These are phyloP conservation scores for Megalonaias nervosa DNA, from an alignment of 1,140 invertebrate genomes.

Conservation along the genomic window DNA sequence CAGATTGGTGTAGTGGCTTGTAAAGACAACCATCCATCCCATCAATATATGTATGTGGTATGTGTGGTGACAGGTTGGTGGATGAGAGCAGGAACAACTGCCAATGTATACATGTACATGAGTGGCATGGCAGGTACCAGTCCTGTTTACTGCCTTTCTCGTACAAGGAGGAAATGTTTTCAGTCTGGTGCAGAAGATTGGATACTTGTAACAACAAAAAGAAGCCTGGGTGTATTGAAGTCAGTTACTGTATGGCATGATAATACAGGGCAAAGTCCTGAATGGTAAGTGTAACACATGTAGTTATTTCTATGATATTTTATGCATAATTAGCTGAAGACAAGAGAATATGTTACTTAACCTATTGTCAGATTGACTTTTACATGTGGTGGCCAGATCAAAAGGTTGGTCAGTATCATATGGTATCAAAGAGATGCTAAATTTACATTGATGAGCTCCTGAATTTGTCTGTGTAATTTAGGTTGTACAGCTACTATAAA, in stretches of 20 bases:
- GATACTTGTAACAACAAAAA: conserved; percentile 51
- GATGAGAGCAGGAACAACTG: conserved; percentile 44
- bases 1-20: conserved; percentile 13
- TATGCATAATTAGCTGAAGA: too few species aligned
- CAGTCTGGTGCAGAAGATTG: conserved; percentile 50
- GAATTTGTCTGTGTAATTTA: too few species aligned
- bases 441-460: too few species aligned
- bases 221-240: conserved; percentile 42
- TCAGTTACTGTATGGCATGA: conserved; percentile 59
- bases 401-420: too few species aligned
- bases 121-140: conserved; percentile 26
- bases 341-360: too few species aligned
- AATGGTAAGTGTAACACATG: conserved; percentile 41
- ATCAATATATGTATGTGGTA: conserved; percentile 40
- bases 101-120: conserved; percentile 44
- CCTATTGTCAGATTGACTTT: too few species aligned
- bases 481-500: too few species aligned
- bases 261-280: conserved; percentile 48
- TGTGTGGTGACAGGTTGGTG: conserved; percentile 45
- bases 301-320: too few species aligned
- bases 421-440: too few species aligned
- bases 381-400: too few species aligned
- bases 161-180: conserved; percentile 34
- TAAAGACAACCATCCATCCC: conserved; percentile 30
- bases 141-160: conserved; percentile 28